Evolutionary conservation across 2,113 vertebrate species (phyloP).

Genomic region (Ailuropoda melanoleuca): DNA sequence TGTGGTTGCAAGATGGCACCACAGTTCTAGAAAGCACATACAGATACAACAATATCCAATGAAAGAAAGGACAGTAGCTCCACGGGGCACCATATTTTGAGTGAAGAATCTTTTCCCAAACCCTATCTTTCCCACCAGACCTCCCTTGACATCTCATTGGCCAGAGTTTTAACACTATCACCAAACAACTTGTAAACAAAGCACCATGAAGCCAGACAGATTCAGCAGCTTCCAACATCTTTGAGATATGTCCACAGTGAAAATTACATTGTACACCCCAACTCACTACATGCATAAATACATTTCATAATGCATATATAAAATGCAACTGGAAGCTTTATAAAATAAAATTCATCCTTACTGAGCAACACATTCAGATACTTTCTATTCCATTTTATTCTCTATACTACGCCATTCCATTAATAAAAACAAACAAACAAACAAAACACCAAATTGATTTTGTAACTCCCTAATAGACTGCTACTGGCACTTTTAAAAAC

Average conservation of each 20-base stretch:
- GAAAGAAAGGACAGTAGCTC: not conserved
- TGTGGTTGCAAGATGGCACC: not conserved
- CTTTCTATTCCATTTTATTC: constrained; percentile 1
- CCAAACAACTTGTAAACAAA: not conserved
- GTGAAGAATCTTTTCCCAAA: not conserved
- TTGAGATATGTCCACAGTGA: not conserved
- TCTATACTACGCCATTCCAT: not conserved
- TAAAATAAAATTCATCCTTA: not conserved
- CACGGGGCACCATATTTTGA: not conserved
- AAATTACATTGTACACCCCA: not conserved
- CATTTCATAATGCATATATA: not conserved
- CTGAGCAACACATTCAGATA: not conserved
- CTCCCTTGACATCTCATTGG: not conserved
- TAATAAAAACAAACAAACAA: not conserved
- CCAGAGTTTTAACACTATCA: not conserved
- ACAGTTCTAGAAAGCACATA: not conserved
- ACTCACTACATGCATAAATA: not conserved
- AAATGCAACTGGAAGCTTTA: not conserved
- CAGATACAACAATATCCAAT: not conserved
- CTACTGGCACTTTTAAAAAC: not conserved
- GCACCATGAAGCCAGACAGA: not conserved
- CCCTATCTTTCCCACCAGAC: not conserved
- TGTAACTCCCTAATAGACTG: not conserved
- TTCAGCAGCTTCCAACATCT: not conserved
- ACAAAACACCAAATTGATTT: not conserved